Percentiles rank a stretch among this genome's conserved stretches.
phyloP scores from a whole-genome alignment of 2,888 invertebrate genomes.

The Cerceris ruficornis region DNA sequence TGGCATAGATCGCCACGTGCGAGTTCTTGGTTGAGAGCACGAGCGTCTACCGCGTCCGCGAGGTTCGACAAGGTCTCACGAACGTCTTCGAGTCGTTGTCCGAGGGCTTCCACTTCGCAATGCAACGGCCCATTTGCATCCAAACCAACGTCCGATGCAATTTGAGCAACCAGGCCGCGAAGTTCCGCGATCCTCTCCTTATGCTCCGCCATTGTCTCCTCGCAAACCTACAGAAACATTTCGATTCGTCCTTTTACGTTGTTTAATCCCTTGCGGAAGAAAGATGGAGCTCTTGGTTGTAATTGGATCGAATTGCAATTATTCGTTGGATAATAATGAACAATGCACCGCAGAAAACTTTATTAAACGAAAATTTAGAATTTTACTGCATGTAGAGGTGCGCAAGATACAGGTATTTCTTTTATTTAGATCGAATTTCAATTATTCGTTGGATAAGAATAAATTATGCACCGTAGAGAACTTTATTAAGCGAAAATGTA shows the following conservation, averaged over 20 bases:
- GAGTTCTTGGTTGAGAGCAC: conserved; percentile 84
- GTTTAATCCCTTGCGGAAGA: background rate
- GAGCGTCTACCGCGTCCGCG: conserved; percentile 90
- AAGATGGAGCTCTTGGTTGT: too few species aligned
- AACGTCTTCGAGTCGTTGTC: conserved; percentile 89
- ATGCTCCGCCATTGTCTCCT: conserved; percentile 88
- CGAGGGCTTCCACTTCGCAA: conserved; percentile 90
- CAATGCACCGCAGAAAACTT: too few species aligned
- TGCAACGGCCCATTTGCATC: conserved; percentile 88
- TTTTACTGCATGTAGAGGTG: too few species aligned
- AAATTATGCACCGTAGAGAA: too few species aligned
- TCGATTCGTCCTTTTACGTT: background rate
- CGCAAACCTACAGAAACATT: conserved; percentile 85
- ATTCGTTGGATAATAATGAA: too few species aligned
- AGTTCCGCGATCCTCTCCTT: conserved; percentile 87
- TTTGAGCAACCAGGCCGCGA: conserved; percentile 89
- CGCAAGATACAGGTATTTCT: too few species aligned
- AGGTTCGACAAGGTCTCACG: conserved; percentile 88
- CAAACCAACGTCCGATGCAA: conserved; percentile 90
- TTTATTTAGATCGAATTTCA: too few species aligned
- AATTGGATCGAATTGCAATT: too few species aligned
- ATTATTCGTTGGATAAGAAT: too few species aligned
- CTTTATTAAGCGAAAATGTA: too few species aligned
- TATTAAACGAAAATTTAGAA: too few species aligned
- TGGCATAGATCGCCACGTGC: conserved; percentile 84